Base-by-base conservation (phyloP, 2,888 invertebrate genomes). In the Drosophila testacea region DNA sequence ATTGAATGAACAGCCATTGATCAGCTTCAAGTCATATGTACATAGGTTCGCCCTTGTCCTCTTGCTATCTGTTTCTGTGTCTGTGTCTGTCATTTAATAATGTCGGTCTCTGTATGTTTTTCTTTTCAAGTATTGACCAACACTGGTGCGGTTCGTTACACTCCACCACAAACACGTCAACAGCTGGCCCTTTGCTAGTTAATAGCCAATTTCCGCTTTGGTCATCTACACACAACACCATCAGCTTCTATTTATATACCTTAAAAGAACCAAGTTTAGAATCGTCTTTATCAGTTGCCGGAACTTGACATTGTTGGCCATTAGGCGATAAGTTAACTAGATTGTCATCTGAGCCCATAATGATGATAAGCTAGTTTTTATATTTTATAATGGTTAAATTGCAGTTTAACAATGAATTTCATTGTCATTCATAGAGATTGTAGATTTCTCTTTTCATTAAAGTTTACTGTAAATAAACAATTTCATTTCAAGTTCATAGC, bases 1-100 rank as follows among this genome's bases (percentile, higher is more conserved):
- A 88, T 83, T 85, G 88, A 83, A 85, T 82, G 83, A 71, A 78
- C 83, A 76, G 69, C 75, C 83, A 84, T 84, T 83, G 83, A 86
- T 84, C 81, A 85, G 57, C 59, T n/a, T 63, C 66, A 69, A 81
- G 69, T 62, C 41, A 11, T n/a, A n/a, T n/a, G n/a, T n/a, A n/a
- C n/a, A n/a, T 50, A 34, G 48, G 16, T n/a, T 27, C 16, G 27
- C 16, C 11, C 11, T 9, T 41, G 30, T 0, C 7, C 11, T 6
- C 47, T 13, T 22, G 22, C 39, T n/a, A 16, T 50, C 28, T 69
- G 52, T 55, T 65, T 62, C 61, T 62, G 59, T 74, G 62, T 66
- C 79, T 68, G 32, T 65, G 22, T 56, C 36, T 56, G 51, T 60
- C 50, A 55, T 55, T 55, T 55, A 44, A 44, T 44, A 55, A 32